Evolutionary conservation across 2,888 invertebrate genomes (phyloP), one percentile per base, ranked within the genome.

Genomic region (Argyra leucocephala): DNA sequence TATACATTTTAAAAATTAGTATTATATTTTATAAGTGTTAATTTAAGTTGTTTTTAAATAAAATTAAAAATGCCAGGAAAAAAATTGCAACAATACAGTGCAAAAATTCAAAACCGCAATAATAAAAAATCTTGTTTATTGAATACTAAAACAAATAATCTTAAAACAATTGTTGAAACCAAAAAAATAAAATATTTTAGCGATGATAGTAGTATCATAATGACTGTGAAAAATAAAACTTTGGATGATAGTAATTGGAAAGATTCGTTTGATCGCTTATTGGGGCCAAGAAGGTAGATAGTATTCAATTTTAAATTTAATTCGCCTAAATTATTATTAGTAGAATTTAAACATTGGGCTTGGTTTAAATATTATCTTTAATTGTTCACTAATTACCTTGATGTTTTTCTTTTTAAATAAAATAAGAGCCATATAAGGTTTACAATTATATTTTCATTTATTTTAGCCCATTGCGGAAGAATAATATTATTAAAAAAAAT

Each of bases 191-290:
- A n/a, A 48, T 5, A 48, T 48, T n/a, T 18, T 48, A 48, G n/a
- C 18, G 48, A 48, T 48, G 48, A 48, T 48, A n/a, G n/a, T 15
- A 48, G 48, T n/a, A 5, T 48, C 4, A 48, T 48, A 48, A 48
- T 48, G 48, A 48, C n/a, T 2, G 48, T 48, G 5, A 48, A 48
- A 48, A 48, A 48, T 48, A 48, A 48, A 18, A 73, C 76, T 2
- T 65, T 76, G 6, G 72, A 74, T 22, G 74, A 75, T 61, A 74
- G 73, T 36, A 72, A 70, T 10, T 78, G 76, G 77, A 74, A 74
- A 60, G 78, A 77, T 67, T 74, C 78, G 0, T 77, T 77, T 65
- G 77, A 77, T 63, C 73, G 71, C 57, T 65, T 78, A 36, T 63
- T 77, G 18, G 74, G 73, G 18, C 68, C 69, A n/a, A 68, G 70